Conservation (phyloP, 1,140 invertebrate genomes). For the Drosophila prosaltans region DNA sequence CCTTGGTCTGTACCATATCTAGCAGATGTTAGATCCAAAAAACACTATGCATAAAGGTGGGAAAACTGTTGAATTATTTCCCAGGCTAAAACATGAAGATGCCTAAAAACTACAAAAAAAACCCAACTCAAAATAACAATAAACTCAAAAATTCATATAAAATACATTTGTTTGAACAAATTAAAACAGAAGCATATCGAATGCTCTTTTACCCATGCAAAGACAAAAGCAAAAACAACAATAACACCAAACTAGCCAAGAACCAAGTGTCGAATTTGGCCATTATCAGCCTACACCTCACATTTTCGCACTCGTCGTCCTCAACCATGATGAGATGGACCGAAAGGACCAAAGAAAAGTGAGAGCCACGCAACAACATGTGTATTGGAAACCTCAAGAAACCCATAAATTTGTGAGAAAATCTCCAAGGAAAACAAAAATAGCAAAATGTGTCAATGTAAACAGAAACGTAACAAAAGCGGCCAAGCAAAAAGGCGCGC, state of each 20-base stretch:
- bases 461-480: constrained; percentile 43
- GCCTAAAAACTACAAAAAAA: constrained; percentile 47
- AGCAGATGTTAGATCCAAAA: constrained; percentile 1
- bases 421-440: constrained; percentile 55
- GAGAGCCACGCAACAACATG: constrained; percentile 30
- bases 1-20: background rate
- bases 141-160: constrained; percentile 60
- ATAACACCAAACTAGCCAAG: background rate
- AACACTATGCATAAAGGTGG: constrained; percentile 50
- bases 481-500: constrained; percentile 23
- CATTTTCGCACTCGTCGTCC: constrained; percentile 3
- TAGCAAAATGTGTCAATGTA: constrained; percentile 69
- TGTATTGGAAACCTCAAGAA: constrained; percentile 53
- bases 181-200: constrained; percentile 74
- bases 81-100: constrained; percentile 36
- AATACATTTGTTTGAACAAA: constrained; percentile 47
- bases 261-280: constrained; percentile 22
- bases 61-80: constrained; percentile 65
- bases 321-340: background rate
- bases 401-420: constrained; percentile 67
- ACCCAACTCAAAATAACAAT: constrained; percentile 54
- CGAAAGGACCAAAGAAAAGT: constrained; percentile 8
- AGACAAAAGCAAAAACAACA: background rate
- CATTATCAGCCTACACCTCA: constrained; percentile 4
- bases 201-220: constrained; percentile 25